Base-by-base conservation (phyloP, 2,113 vertebrate species). In the Promerops cafer region DNA sequence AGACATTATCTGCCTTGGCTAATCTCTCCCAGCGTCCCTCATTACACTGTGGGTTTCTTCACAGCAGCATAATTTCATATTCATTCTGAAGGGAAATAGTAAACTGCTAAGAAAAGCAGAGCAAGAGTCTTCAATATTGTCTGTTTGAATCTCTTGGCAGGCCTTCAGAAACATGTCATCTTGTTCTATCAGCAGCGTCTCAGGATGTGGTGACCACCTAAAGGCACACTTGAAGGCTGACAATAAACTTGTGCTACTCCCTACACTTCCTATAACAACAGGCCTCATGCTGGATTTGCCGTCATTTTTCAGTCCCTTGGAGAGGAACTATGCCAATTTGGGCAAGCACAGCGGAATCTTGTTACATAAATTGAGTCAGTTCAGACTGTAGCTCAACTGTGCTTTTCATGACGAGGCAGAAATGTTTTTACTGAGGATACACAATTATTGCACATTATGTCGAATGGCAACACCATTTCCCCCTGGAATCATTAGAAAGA, bases 141-240 rank as follows among this genome's bases (percentile, higher is more conserved):
- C 44, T 80, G 82, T 49, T 83, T 90, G 88, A 95, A 82, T 93
- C 85, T 96, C 92, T 90, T 97, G 96, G 96, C 96, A 97, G 88
- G 68, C 80, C 88, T 95, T 96, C 96, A 97, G 93, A 89, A 97
- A 96, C 69, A 90, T 90, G 96, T 94, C 92, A 96, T 95, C 90
- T 60, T 49, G 68, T 90, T 87, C 93, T 93, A 94, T 92, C 93
- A 87, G 90, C 92, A 93, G 74, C 86, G 3, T 94, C 96, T 96
- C 90, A 87, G 96, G 95, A 96, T 96, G 94, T 92, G 93, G 96
- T 95, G 96, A 94, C 96, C 96, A 97, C 94, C 96, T 97, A 94
- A 96, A 96, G 90, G 92, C 94, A 96, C 83, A 68, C 93, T 95
- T 90, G 85, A 94, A 94, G 96, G 94, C 96, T 96, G 94, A 96